phyloP scores from a whole-genome alignment of 92 coral and sea anemone species.

The Epizoanthus stellaris region DNA sequence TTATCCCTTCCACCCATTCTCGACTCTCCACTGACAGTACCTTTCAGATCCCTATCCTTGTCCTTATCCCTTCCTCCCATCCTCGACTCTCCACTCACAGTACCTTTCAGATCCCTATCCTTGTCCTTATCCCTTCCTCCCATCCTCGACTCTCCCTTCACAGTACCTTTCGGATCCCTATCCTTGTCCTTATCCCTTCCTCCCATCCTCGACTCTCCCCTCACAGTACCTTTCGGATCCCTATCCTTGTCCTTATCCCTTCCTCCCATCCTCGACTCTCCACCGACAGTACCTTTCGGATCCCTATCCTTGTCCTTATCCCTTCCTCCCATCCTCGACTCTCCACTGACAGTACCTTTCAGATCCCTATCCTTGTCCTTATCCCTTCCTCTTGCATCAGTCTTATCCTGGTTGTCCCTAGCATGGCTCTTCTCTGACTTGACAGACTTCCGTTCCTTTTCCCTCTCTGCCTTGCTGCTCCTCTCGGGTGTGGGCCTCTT shows the following conservation, averaged over 20 bases:
- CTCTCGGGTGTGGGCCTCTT: conserved; percentile 49
- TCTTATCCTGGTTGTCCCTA: conserved; percentile 52
- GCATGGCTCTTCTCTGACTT: conserved; percentile 70
- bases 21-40: too few relatives aligned
- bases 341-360: not conserved
- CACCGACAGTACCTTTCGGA: not conserved
- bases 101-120: not conserved
- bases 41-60: too few relatives aligned
- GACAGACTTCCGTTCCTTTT: conserved; percentile 81
- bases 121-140: not conserved
- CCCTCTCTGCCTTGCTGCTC: conserved; percentile 67
- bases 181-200: conserved; percentile 39
- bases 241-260: not conserved
- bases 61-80: not conserved
- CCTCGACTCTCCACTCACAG: not conserved
- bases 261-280: not conserved
- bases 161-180: not conserved
- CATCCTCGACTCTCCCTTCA: not conserved
- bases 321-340: not conserved
- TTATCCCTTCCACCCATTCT: too few relatives aligned
- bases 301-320: not conserved
- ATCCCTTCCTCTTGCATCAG: conserved; percentile 64
- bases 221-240: not conserved
- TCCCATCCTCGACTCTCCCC: not conserved
- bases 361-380: conserved; percentile 45